A percentile compares a stretch with the other conserved stretches of the same genome.
Conservation (phyloP, 2,888 invertebrate genomes). For the Lepidochitona cinerea region DNA sequence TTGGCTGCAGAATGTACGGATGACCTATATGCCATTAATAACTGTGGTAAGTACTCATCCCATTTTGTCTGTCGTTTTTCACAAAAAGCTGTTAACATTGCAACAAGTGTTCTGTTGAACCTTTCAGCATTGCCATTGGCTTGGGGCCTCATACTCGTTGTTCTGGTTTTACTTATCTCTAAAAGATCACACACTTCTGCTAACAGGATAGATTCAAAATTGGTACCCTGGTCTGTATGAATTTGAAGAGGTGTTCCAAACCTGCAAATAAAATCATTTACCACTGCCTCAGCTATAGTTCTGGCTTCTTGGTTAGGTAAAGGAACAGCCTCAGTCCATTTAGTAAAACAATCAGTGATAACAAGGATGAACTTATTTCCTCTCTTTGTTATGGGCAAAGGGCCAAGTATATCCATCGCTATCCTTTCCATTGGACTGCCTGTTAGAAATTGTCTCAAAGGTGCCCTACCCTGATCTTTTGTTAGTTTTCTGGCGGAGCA, state of each 20-base stretch:
- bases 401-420: conserved; percentile 10
- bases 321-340: conserved; percentile 17
- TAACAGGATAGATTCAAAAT: conserved; percentile 18
- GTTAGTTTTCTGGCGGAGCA: background rate
- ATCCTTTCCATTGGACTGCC: conserved; percentile 14
- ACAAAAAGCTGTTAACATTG: conserved; percentile 18
- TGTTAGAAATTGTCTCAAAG: background rate
- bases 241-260: conserved; percentile 19
- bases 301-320: conserved; percentile 8
- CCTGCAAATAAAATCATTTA: conserved; percentile 13
- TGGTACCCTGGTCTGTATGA: conserved; percentile 19
- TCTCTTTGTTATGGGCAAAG: background rate
- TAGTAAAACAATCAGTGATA: conserved; percentile 12
- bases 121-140: conserved; percentile 29
- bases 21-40: conserved; percentile 31
- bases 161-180: conserved; percentile 19
- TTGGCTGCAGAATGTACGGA: conserved; percentile 16
- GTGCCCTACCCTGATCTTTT: background rate
- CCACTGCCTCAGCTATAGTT: conserved; percentile 8
- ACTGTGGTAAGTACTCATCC: conserved; percentile 25
- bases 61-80: conserved; percentile 16
- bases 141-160: conserved; percentile 19
- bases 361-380: conserved; percentile 14
- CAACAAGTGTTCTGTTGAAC: conserved; percentile 26
- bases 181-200: conserved; percentile 23